A percentile compares a stretch with the other conserved stretches of the same genome.
These are phyloP conservation scores for Galaxias olidus DNA, from an alignment of 2,797 vertebrate species.

Conservation along the genomic window DNA sequence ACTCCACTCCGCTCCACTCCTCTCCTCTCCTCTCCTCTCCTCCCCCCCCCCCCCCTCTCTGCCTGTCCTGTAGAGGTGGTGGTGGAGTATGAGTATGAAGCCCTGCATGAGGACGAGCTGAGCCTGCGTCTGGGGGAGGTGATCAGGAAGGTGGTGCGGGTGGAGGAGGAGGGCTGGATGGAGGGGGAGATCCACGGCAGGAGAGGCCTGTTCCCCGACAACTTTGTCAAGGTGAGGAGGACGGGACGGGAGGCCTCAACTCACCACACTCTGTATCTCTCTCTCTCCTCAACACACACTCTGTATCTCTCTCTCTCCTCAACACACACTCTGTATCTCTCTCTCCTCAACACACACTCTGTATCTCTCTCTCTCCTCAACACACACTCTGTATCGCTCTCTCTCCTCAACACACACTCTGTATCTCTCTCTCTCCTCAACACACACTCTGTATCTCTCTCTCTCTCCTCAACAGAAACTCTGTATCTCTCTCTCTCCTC, in stretches of 20 bases:
- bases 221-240: constrained; percentile 92
- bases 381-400: neutral
- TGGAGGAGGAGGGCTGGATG: constrained; percentile 96
- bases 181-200: constrained; percentile 91
- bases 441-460: neutral
- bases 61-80: constrained; percentile 81
- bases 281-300: neutral
- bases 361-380: neutral
- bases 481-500: neutral
- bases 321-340: neutral
- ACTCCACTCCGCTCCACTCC: too few relatives aligned
- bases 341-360: neutral
- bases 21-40: too few relatives aligned
- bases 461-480: neutral
- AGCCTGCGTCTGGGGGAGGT: constrained; percentile 87
- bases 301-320: neutral
- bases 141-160: constrained; percentile 88
- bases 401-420: neutral
- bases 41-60: neutral
- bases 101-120: constrained; percentile 92
- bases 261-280: neutral
- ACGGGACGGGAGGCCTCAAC: neutral
- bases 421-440: neutral
- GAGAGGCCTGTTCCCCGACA: constrained; percentile 94
- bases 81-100: constrained; percentile 93